phyloP scores from a whole-genome alignment of 2,888 invertebrate genomes.

The Cerastoderma edule region DNA sequence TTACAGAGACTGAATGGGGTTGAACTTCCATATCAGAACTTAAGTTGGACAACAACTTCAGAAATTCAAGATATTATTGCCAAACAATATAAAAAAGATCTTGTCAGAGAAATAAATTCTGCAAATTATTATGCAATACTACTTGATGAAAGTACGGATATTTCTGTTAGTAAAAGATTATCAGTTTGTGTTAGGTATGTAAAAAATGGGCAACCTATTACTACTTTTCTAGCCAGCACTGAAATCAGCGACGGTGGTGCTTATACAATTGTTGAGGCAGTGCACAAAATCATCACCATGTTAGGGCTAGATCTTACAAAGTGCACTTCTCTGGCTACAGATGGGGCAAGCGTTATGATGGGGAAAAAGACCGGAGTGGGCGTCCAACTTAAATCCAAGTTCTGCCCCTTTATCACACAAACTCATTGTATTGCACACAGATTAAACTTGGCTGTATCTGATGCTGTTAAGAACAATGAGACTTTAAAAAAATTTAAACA shows the following conservation, averaged over 20 bases:
- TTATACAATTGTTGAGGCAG: slow-evolving; percentile 37
- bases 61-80: slow-evolving; percentile 7
- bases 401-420: background rate
- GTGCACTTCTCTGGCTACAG: background rate
- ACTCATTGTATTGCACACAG: slow-evolving; percentile 37
- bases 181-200: slow-evolving; percentile 28
- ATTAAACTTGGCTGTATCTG: slow-evolving; percentile 31
- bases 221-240: too few relatives aligned
- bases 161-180: slow-evolving; percentile 42
- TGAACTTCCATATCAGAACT: background rate
- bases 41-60: background rate
- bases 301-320: slow-evolving; percentile 3
- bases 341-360: slow-evolving; percentile 9
- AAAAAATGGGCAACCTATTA: slow-evolving; percentile 45
- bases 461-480: slow-evolving; percentile 37
- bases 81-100: background rate
- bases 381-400: slow-evolving; percentile 12
- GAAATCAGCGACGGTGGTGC: too few relatives aligned
- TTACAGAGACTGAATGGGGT: background rate
- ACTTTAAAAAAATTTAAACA: slow-evolving; percentile 35
- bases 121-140: slow-evolving; percentile 32
- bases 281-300: too few relatives aligned
- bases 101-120: background rate
- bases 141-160: slow-evolving; percentile 52
- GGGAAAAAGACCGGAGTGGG: slow-evolving; percentile 23